Evolutionary conservation across 2,888 invertebrate species (phyloP), one percentile per base, ranked within the genome.

Genomic region (Alloscopus bannaensis): DNA sequence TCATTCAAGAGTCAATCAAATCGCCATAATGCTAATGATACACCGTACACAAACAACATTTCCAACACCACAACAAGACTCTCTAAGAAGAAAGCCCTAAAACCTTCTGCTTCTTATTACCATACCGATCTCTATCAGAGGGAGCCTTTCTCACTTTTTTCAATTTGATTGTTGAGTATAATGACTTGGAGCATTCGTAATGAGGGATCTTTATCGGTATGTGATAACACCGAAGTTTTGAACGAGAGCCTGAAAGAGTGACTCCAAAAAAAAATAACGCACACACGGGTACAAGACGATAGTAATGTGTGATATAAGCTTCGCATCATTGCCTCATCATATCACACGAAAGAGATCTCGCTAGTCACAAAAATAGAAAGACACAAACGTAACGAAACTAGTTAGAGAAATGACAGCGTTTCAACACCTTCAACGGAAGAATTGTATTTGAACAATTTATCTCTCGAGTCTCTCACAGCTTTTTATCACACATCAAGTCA

Each of bases 111-210:
- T 68, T 59, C 45, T 50, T 62, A 62, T 76, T 68, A 59, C 45
- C 62, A 72, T 79, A 57, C 73, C 64, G 75, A 70, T 80, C 70
- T 31, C 70, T 80, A 80, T 80, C 80, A n/a, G 45, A n/a, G n/a
- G n/a, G n/a, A 57, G 22, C 65, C 73, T 65, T 73, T 55, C 73
- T 66, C 73, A 66, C 73, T 73, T 73, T 72, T n/a, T 62, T 36
- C 20, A 73, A 72, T 64, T 73, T 73, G 73, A 73, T 73, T 73
- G 65, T 73, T 73, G 73, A 66, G 47, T 73, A 57, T 73, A 73
- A 73, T 73, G 73, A 66, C 65, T 73, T 73, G 59, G 31, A 59
- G 65, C 65, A 73, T 55, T 73, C 65, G 59, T 73, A 73, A 73
- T 73, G 73, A 73, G 65, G 73, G 73, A 73, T 73, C 73, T 47